Conservation (phyloP, 2,888 invertebrate genomes). For the Salticus scenicus region DNA sequence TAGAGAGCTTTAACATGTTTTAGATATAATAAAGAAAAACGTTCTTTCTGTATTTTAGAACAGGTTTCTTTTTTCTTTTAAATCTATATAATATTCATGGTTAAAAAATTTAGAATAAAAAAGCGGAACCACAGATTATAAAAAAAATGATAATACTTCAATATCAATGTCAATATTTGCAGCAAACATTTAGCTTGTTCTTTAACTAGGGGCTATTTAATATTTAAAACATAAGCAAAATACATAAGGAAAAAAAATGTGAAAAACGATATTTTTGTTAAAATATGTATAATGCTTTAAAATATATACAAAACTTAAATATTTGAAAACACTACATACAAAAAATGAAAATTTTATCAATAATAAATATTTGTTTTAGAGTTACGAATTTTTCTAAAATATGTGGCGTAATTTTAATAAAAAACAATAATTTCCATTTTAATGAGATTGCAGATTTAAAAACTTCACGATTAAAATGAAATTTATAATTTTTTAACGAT, state of each 20-base stretch:
- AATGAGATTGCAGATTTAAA: no score
- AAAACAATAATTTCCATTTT: neutral
- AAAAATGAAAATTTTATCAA: neutral
- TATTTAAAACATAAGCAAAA: neutral
- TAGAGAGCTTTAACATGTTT: constrained; percentile 24
- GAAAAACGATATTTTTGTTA: neutral
- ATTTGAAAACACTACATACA: neutral
- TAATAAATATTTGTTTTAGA: neutral
- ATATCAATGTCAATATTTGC: constrained; percentile 61
- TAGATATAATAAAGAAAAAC: neutral
- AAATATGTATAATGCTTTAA: constrained; percentile 27
- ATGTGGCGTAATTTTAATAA: neutral
- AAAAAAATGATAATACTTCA: constrained; percentile 20
- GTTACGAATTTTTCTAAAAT: neutral
- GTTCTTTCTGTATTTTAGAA: constrained; percentile 29
- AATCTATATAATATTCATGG: neutral
- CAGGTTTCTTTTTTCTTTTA: neutral
- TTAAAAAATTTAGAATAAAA: neutral
- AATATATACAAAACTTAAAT: constrained; percentile 17
- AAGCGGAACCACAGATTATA: neutral
- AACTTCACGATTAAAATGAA: no score
- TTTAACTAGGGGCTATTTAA: constrained; percentile 53
- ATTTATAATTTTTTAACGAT: no score
- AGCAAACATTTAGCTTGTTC: constrained; percentile 38
- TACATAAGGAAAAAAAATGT: neutral